Evolutionary conservation across 2,888 invertebrate genomes (phyloP).

Genomic region (Drosophila stalkeri): DNA sequence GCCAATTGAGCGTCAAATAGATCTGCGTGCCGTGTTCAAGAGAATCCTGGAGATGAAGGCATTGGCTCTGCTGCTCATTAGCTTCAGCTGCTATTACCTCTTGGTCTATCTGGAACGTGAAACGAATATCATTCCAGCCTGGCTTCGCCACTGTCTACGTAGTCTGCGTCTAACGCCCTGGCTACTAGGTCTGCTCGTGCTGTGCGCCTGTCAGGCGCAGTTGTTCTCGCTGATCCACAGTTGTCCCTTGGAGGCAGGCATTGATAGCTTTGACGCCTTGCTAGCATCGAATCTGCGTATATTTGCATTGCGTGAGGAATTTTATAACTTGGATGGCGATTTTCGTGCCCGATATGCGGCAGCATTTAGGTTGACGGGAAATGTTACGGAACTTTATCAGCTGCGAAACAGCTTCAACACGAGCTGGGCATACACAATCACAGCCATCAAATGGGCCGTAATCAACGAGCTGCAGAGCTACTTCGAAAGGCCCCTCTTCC

Average conservation of each 20-base stretch:
- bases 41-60: constrained; percentile 24
- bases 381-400: constrained; percentile 20
- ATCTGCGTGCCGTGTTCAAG: constrained; percentile 9
- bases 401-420: constrained; percentile 57
- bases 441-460: constrained; percentile 48
- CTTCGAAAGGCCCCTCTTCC: constrained; percentile 54
- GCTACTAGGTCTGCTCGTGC: constrained; percentile 23
- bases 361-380: constrained; percentile 46
- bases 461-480: constrained; percentile 49
- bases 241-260: constrained; percentile 16
- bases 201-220: constrained; percentile 47
- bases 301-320: constrained; percentile 42
- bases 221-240: constrained; percentile 35
- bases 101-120: background rate
- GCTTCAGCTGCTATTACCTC: background rate
- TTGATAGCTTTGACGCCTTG: constrained; percentile 56
- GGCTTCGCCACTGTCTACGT: background rate
- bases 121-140: background rate
- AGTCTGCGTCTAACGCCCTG: background rate
- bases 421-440: constrained; percentile 57
- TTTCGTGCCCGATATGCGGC: constrained; percentile 62
- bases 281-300: constrained; percentile 45
- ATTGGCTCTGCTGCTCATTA: constrained; percentile 2
- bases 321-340: constrained; percentile 19
- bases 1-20: constrained; percentile 45